Evolutionary conservation across 1,140 invertebrate genomes (phyloP).

Genomic region (Ceratosolen fusciceps): DNA sequence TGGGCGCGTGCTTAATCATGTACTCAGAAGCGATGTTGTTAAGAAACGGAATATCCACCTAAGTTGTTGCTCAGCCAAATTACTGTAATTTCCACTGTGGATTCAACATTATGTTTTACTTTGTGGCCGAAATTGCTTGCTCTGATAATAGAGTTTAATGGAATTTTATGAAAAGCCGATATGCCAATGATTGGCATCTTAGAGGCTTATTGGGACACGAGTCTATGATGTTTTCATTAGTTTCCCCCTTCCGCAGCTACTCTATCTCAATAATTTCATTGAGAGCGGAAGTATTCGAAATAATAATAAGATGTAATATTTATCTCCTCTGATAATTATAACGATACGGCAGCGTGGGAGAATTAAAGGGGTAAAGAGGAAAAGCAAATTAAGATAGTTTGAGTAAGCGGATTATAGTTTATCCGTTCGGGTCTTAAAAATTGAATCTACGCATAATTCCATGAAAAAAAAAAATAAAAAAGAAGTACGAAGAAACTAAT

Average conservation of each 20-base stretch:
- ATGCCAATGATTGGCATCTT: not conserved
- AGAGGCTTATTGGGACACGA: not conserved
- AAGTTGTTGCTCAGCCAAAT: constrained; percentile 15
- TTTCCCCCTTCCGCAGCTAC: too few relatives aligned
- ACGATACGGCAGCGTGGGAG: too few relatives aligned
- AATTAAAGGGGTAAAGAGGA: too few relatives aligned
- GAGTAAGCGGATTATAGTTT: too few relatives aligned
- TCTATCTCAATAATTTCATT: too few relatives aligned
- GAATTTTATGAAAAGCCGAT: constrained; percentile 18
- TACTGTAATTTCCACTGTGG: constrained; percentile 32
- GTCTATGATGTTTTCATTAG: not conserved
- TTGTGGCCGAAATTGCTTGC: not conserved
- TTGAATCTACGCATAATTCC: not conserved
- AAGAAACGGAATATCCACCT: not conserved
- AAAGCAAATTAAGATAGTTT: too few relatives aligned
- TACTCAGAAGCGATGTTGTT: not conserved
- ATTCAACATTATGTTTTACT: constrained; percentile 17
- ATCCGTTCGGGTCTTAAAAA: too few relatives aligned
- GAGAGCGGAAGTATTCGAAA: too few relatives aligned
- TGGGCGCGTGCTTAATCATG: too few relatives aligned
- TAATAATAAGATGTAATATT: too few relatives aligned
- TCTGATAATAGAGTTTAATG: constrained; percentile 20
- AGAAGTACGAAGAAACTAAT: not conserved
- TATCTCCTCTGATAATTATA: too few relatives aligned
- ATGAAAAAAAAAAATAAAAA: too few relatives aligned